These are phyloP conservation scores for Montipora sp. DNA, from an alignment of 64 coral and sea anemone species.

Conservation along the genomic window DNA sequence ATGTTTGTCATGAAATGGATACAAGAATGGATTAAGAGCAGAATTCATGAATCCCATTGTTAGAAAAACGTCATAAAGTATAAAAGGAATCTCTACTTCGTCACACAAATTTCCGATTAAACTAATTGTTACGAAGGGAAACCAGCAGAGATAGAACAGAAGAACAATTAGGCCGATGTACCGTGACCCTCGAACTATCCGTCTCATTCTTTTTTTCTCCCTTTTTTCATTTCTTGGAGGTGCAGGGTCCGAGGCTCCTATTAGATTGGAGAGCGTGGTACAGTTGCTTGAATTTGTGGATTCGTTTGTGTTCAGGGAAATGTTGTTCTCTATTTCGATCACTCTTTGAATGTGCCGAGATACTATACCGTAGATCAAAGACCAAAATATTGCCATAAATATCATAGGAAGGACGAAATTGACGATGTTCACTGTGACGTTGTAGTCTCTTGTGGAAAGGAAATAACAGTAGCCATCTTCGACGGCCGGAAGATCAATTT, in stretches of 20 bases:
- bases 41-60: constrained; percentile 58
- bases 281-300: constrained; percentile 63
- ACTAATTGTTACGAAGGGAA: constrained; percentile 56
- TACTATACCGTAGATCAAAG: constrained; percentile 78
- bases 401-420: constrained; percentile 89
- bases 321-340: constrained; percentile 68
- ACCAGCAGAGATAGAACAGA: constrained; percentile 86
- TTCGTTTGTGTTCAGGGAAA: constrained; percentile 76
- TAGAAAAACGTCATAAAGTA: background rate
- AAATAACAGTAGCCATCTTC: constrained; percentile 23
- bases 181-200: constrained; percentile 73
- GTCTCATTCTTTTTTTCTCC: constrained; percentile 66
- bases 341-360: constrained; percentile 76
- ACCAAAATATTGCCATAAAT: constrained; percentile 89
- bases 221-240: constrained; percentile 34
- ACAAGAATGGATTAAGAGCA: constrained; percentile 69
- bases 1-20: constrained; percentile 71
- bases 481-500: background rate
- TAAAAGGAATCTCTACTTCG: background rate
- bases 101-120: background rate
- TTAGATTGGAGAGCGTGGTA: background rate
- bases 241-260: background rate
- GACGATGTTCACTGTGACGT: constrained; percentile 52
- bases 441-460: constrained; percentile 37
- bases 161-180: constrained; percentile 89